A percentile compares a stretch with the other conserved stretches of the same genome.
phyloP scores from a whole-genome alignment of 2,888 invertebrate species.

The Anthrax anthrax region DNA sequence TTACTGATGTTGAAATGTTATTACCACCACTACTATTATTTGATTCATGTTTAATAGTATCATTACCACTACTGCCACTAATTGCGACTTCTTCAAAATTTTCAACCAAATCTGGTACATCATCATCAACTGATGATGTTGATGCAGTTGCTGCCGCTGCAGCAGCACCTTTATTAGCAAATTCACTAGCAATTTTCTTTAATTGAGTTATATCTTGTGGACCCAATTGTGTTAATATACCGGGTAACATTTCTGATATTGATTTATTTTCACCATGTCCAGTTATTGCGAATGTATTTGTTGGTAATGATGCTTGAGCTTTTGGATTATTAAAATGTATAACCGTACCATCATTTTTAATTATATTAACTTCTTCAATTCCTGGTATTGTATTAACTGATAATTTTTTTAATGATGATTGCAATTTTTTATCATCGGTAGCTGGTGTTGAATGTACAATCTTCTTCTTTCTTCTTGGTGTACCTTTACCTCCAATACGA shows the following conservation, averaged over 20 bases:
- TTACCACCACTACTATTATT: too few species aligned
- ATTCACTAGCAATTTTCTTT: conserved; percentile 58
- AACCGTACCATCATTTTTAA: conserved; percentile 98
- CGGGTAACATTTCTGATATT: conserved; percentile 91
- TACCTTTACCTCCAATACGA: conserved; percentile 97
- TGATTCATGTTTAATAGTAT: conserved; percentile 15
- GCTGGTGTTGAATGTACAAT: conserved; percentile 97
- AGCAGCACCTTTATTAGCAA: conserved; percentile 19
- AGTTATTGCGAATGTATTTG: conserved; percentile 98
- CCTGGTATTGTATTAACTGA: conserved; percentile 98
- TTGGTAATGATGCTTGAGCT: conserved; percentile 96
- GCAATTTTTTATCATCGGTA: conserved; percentile 98
- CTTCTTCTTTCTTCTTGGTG: conserved; percentile 99
- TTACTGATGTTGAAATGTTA: too few species aligned
- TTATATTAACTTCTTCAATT: conserved; percentile 99
- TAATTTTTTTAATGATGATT: conserved; percentile 93
- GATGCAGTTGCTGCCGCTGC: conserved; percentile 43
- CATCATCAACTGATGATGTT: conserved; percentile 60
- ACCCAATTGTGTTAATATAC: conserved; percentile 91
- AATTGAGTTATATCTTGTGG: conserved; percentile 92
- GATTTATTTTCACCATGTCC: conserved; percentile 99
- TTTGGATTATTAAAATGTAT: conserved; percentile 99
- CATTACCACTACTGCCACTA: too few species aligned
- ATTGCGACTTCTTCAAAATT: conserved; percentile 98
- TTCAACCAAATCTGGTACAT: conserved; percentile 90